phyloP scores from a whole-genome alignment of 2,113 vertebrate genomes.

The Cervus canadensis region DNA sequence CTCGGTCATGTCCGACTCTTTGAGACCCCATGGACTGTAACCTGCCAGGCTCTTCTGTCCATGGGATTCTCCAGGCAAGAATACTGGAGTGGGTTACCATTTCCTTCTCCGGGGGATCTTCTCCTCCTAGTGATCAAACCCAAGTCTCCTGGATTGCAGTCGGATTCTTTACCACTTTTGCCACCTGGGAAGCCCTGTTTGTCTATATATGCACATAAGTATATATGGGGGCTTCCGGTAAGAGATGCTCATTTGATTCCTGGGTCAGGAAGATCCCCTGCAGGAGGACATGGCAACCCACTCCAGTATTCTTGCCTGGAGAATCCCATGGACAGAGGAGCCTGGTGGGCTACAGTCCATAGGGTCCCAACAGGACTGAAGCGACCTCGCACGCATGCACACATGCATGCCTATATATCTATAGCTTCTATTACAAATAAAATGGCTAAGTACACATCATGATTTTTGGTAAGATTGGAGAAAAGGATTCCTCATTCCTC shows the following conservation, averaged over 20 bases:
- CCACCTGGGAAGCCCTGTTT: not conserved
- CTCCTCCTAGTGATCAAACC: not conserved
- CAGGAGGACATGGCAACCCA: not conserved
- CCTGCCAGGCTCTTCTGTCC: not conserved
- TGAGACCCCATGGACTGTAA: not conserved
- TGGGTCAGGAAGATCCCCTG: not conserved
- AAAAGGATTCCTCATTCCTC: not conserved
- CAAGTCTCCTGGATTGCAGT: not conserved
- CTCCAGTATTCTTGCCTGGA: not conserved
- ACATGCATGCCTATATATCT: not conserved
- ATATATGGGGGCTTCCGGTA: not conserved
- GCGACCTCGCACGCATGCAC: accelerated
- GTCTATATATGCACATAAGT: not conserved
- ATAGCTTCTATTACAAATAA: not conserved
- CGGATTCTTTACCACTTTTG: not conserved
- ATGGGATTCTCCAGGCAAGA: not conserved
- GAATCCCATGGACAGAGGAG: not conserved
- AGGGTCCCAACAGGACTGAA: not conserved
- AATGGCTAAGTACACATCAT: not conserved
- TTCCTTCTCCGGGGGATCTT: not conserved
- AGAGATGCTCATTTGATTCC: not conserved
- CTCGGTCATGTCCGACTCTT: not conserved
- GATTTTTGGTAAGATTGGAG: not conserved
- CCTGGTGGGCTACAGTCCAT: not conserved
- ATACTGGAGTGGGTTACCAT: not conserved